phyloP scores from a whole-genome alignment of 2,888 invertebrate genomes.

The Erebia palarica region DNA sequence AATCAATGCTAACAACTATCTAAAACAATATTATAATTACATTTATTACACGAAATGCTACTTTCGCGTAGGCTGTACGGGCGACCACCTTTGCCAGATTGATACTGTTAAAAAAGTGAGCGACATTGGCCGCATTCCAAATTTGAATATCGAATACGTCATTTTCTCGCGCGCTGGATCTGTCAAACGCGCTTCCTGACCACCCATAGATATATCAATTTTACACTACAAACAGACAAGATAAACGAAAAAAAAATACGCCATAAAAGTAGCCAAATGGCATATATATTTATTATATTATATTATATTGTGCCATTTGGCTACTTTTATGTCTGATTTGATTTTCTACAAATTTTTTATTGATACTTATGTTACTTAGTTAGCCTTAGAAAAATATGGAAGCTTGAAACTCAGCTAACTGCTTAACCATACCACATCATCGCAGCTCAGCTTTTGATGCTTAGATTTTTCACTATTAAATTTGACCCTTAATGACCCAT shows the following conservation, averaged over 20 bases:
- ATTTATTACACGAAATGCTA: not conserved
- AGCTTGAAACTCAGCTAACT: no score
- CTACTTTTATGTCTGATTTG: not conserved
- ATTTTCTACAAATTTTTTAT: not conserved
- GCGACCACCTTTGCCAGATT: constrained; percentile 13
- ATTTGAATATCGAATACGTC: constrained; percentile 52
- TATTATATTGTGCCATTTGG: not conserved
- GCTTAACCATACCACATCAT: no score
- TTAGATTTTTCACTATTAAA: no score
- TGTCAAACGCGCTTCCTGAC: constrained; percentile 59
- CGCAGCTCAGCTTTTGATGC: no score
- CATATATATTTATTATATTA: no score
- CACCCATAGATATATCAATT: not conserved
- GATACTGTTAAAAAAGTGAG: constrained; percentile 18
- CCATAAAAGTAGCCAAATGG: no score
- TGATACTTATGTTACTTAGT: no score
- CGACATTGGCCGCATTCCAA: constrained; percentile 48
- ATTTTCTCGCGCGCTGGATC: constrained; percentile 49
- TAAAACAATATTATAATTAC: constrained; percentile 19
- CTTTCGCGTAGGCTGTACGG: constrained; percentile 22
- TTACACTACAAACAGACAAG: not conserved
- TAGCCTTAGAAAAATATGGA: no score
- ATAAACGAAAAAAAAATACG: not conserved
- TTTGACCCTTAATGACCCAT: no score
- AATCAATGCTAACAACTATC: constrained; percentile 31